A percentile compares a stretch with the other conserved stretches of the same genome.
Conservation (phyloP, 2,888 invertebrate genomes). For the Branchellion lobata region DNA sequence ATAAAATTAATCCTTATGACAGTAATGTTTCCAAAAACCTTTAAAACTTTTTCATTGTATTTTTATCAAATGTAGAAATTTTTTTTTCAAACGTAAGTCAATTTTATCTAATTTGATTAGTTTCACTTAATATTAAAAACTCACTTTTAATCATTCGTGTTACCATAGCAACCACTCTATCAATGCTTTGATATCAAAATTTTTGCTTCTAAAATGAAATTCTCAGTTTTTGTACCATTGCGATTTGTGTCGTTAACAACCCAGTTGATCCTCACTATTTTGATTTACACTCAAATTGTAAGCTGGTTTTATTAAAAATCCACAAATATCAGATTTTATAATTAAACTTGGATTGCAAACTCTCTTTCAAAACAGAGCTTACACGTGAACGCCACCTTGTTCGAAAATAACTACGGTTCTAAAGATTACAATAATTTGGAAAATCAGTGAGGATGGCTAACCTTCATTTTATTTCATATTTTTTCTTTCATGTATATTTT, state of each 20-base stretch:
- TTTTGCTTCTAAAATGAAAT: neutral
- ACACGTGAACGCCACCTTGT: neutral
- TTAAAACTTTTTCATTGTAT: neutral
- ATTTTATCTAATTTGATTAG: neutral
- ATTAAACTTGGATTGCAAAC: neutral
- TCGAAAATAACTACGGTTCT: neutral
- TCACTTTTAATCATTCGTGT: neutral
- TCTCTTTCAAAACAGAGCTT: neutral
- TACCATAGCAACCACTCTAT: neutral
- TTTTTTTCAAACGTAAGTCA: neutral
- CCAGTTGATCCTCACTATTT: slow-evolving; percentile 33
- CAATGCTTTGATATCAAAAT: neutral
- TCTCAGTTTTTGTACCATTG: slow-evolving; percentile 17
- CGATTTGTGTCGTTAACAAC: slow-evolving; percentile 32
- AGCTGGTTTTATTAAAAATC: neutral
- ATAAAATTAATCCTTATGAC: no score
- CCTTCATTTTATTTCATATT: neutral
- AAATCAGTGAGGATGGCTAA: neutral
- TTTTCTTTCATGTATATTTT: neutral
- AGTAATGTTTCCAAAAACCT: no score
- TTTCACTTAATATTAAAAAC: neutral
- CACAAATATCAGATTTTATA: neutral
- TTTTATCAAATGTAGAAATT: neutral
- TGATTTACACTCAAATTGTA: slow-evolving; percentile 19
- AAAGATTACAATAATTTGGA: neutral